Conservation (phyloP, 2,797 vertebrate species). For the Enteromius paludinosus region DNA sequence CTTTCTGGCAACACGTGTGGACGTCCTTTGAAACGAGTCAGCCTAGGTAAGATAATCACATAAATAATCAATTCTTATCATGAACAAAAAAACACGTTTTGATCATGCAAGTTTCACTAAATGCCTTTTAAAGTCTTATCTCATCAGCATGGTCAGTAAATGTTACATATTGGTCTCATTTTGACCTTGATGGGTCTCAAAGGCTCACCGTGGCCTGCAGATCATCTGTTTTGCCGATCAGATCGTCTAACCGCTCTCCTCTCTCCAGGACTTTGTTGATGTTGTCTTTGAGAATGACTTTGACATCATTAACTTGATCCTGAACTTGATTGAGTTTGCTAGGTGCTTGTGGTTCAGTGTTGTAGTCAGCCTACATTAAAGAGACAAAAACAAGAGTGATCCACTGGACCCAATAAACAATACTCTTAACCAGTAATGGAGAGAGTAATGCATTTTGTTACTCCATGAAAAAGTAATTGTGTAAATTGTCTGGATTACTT, state of each 20-base stretch:
- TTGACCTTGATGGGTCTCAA: neutral
- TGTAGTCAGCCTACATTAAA: conserved; percentile 68
- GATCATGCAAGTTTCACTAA: neutral
- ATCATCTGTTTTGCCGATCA: conserved; percentile 76
- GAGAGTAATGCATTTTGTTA: neutral
- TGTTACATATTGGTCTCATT: neutral
- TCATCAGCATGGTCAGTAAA: neutral
- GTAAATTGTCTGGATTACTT: neutral
- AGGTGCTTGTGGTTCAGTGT: conserved; percentile 61
- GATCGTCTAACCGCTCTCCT: conserved; percentile 77
- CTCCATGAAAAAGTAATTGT: neutral
- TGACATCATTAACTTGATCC: conserved; percentile 83
- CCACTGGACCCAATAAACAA: neutral
- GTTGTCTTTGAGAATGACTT: conserved; percentile 85
- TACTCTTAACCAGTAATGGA: neutral
- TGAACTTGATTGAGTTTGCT: conserved; percentile 73
- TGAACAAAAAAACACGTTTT: neutral
- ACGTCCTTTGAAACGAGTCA: conserved; percentile 80
- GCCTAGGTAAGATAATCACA: conserved; percentile 71
- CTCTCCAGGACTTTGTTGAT: conserved; percentile 84
- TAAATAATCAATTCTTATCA: conserved; percentile 13
- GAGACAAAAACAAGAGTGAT: neutral
- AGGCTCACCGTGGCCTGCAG: conserved; percentile 80
- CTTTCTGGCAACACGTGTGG: conserved; percentile 77
- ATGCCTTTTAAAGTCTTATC: neutral